Evolutionary conservation across 2,113 vertebrate species (phyloP).

Genomic region (Trichomycterus rosablanca): DNA sequence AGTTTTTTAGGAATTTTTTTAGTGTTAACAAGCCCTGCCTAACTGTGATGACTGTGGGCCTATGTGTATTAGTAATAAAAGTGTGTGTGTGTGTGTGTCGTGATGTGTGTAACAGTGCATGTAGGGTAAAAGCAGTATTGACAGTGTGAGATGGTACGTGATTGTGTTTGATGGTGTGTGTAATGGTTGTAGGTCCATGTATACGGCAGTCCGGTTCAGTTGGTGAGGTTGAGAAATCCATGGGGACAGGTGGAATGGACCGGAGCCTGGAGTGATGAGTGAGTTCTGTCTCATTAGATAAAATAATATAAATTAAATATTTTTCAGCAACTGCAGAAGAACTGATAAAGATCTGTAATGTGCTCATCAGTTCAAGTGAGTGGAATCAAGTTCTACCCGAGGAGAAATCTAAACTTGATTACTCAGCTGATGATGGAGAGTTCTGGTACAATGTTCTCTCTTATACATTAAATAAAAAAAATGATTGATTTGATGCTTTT

Average conservation of each 20-base stretch:
- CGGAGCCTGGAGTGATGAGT: conserved; percentile 60
- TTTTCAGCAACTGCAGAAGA: background rate
- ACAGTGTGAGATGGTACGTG: too few species aligned
- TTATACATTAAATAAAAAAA: background rate
- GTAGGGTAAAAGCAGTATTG: too few species aligned
- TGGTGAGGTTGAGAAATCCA: conserved; percentile 59
- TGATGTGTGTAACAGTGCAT: too few species aligned
- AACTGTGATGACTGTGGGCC: too few species aligned
- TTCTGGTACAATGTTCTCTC: conserved; percentile 66
- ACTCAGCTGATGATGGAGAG: conserved; percentile 76
- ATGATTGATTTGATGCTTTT: background rate
- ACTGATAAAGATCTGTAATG: background rate
- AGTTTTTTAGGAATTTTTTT: too few species aligned
- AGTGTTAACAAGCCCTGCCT: too few species aligned
- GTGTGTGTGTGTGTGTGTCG: too few species aligned
- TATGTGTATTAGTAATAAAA: too few species aligned
- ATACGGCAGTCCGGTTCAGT: conserved; percentile 2
- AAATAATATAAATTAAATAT: background rate
- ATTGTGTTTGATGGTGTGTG: too few species aligned
- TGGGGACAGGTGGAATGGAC: conserved; percentile 68
- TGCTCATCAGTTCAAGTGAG: conserved; percentile 30
- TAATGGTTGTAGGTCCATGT: conserved; percentile 31
- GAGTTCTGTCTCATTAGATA: too few species aligned
- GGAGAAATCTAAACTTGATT: conserved; percentile 65
- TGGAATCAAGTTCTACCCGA: conserved; percentile 37